phyloP scores from a whole-genome alignment of 2,113 vertebrate species.

The Prionailurus viverrinus region DNA sequence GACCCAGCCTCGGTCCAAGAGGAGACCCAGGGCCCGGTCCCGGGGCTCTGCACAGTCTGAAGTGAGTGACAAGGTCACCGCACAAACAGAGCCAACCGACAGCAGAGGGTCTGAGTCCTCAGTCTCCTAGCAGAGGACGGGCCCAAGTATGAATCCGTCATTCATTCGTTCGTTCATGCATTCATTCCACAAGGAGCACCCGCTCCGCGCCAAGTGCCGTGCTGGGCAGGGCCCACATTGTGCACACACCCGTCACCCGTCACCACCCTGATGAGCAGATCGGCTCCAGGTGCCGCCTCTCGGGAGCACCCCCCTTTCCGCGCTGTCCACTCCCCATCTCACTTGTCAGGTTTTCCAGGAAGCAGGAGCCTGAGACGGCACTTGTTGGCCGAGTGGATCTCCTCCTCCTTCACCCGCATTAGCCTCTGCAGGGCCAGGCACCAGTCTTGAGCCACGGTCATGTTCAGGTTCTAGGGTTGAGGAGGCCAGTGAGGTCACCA shows the following conservation, averaged over 20 bases:
- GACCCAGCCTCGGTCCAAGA: too few species aligned
- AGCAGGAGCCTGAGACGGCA: slow-evolving; percentile 96
- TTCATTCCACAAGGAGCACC: not conserved
- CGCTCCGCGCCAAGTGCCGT: not conserved
- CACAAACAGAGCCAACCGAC: accelerated
- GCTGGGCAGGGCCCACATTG: accelerated
- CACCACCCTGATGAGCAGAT: too few species aligned
- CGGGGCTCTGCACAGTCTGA: not conserved
- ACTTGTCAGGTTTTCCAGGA: slow-evolving; percentile 97
- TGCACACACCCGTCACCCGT: accelerated
- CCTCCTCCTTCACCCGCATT: slow-evolving; percentile 96
- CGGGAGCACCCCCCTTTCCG: accelerated
- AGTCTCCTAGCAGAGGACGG: not conserved
- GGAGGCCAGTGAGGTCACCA: not conserved
- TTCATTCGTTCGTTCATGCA: not conserved
- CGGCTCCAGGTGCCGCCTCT: accelerated
- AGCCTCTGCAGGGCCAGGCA: slow-evolving; percentile 96
- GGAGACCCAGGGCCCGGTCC: not conserved
- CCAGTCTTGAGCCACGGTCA: slow-evolving; percentile 97
- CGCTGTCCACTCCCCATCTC: slow-evolving; percentile 72
- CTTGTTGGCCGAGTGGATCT: slow-evolving; percentile 98
- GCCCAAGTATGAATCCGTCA: accelerated
- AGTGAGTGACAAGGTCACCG: not conserved
- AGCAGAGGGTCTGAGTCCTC: not conserved
- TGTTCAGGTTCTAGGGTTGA: slow-evolving; percentile 93